Percentiles rank a stretch among this genome's conserved stretches.
Evolutionary conservation across 2,797 vertebrate species (phyloP).

Genomic region (Siniperca obscura): DNA sequence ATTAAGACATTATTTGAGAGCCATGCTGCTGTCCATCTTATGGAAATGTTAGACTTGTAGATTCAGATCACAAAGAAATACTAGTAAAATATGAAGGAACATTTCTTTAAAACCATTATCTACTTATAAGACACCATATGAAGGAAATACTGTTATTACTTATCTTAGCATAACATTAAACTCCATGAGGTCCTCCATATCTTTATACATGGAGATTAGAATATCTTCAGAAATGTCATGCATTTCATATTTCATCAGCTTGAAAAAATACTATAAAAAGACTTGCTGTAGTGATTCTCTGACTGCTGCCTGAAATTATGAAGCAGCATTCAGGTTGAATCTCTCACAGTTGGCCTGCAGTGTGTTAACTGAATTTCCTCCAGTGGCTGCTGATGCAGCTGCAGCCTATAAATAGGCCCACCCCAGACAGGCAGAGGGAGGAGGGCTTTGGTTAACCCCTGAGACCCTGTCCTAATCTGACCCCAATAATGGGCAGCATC

Average conservation of each 20-base stretch:
- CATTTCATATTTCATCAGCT: constrained; percentile 26
- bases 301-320: constrained; percentile 49
- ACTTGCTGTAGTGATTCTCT: constrained; percentile 32
- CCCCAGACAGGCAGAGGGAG: constrained; percentile 69
- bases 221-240: constrained; percentile 11
- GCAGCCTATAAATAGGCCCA: constrained; percentile 81
- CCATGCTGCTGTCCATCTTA: constrained; percentile 42
- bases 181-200: constrained; percentile 22
- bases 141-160: constrained; percentile 31
- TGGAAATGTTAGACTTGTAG: constrained; percentile 25
- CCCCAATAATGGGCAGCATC: constrained; percentile 67
- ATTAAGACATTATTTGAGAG: constrained; percentile 75
- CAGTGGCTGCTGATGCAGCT: constrained; percentile 78
- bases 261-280: constrained; percentile 32
- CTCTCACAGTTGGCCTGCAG: constrained; percentile 66
- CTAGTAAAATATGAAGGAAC: constrained; percentile 22
- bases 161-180: constrained; percentile 36
- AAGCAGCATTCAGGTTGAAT: constrained; percentile 71
- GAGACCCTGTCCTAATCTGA: constrained; percentile 75
- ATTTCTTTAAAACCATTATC: constrained; percentile 42
- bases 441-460: constrained; percentile 73
- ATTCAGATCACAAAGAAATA: constrained; percentile 54
- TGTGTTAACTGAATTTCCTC: constrained; percentile 70
- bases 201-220: constrained; percentile 34
- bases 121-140: constrained; percentile 16